Evolutionary conservation across 2,113 vertebrate species (phyloP).

Genomic region (Mirza zaza): DNA sequence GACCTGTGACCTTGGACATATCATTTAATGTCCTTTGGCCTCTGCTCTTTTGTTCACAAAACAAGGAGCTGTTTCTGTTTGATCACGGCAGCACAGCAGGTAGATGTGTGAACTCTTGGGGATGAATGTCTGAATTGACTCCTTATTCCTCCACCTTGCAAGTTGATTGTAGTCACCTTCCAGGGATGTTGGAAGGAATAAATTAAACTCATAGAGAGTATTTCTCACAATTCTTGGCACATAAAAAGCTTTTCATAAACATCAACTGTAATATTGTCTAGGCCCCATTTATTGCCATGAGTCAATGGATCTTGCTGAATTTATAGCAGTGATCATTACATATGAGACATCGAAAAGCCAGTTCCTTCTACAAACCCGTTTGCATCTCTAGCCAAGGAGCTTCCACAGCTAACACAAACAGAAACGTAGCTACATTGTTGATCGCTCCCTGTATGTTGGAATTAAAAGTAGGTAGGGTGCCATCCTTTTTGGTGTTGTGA

Average conservation of each 20-base stretch:
- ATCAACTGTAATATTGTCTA: not conserved
- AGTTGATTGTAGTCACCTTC: not conserved
- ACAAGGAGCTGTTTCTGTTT: not conserved
- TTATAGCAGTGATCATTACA: not conserved
- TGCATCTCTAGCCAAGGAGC: not conserved
- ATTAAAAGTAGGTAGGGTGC: not conserved
- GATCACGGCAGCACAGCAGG: not conserved
- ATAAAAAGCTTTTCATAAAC: not conserved
- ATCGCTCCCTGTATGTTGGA: not conserved
- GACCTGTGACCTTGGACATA: not conserved
- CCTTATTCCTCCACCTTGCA: not conserved
- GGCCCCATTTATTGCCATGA: not conserved
- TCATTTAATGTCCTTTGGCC: not conserved
- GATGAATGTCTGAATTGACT: not conserved
- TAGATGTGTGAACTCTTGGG: not conserved
- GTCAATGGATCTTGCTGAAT: not conserved
- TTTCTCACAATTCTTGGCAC: not conserved
- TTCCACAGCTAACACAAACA: not conserved
- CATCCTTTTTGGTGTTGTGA: not conserved
- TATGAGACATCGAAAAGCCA: not conserved
- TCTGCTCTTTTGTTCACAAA: not conserved
- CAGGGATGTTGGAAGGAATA: not conserved
- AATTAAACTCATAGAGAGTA: not conserved
- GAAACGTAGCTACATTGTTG: not conserved
- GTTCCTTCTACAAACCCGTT: not conserved